These are phyloP conservation scores for Aphodius granarius DNA, from an alignment of 2,888 invertebrate species.

Conservation along the genomic window DNA sequence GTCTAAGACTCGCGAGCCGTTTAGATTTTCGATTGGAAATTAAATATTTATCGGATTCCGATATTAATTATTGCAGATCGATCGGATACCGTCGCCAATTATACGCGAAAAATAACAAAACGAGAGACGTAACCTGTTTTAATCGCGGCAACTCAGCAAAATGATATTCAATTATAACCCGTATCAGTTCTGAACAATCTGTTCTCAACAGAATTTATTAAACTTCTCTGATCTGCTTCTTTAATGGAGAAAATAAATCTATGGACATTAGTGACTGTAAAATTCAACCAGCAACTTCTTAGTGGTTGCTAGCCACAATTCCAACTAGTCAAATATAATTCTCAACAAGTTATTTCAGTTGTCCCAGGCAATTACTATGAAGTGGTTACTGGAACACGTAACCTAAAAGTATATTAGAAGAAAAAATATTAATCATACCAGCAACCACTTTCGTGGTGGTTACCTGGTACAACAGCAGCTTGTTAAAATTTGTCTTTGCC, in stretches of 20 bases:
- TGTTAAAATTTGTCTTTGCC: not conserved
- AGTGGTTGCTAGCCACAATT: not conserved
- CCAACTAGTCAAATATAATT: not conserved
- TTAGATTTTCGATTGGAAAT: not conserved
- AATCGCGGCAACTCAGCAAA: not conserved
- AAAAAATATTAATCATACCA: too few relatives aligned
- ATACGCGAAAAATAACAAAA: not conserved
- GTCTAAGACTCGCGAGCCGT: not conserved
- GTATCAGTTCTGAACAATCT: not conserved
- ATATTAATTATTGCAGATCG: not conserved
- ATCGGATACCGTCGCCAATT: not conserved
- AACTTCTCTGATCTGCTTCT: not conserved
- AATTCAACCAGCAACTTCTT: too few relatives aligned
- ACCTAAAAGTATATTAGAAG: too few relatives aligned
- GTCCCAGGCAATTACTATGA: too few relatives aligned
- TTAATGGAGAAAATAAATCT: too few relatives aligned
- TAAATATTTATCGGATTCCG: not conserved
- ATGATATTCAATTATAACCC: not conserved
- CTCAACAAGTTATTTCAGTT: too few relatives aligned
- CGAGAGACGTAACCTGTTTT: not conserved
- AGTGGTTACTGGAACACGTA: too few relatives aligned
- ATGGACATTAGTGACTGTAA: too few relatives aligned
- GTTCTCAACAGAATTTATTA: not conserved
- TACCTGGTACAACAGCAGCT: not conserved
- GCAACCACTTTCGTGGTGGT: too few relatives aligned